These are phyloP conservation scores for Apodemia duryi DNA, from an alignment of 2,888 invertebrate species.

Conservation along the genomic window DNA sequence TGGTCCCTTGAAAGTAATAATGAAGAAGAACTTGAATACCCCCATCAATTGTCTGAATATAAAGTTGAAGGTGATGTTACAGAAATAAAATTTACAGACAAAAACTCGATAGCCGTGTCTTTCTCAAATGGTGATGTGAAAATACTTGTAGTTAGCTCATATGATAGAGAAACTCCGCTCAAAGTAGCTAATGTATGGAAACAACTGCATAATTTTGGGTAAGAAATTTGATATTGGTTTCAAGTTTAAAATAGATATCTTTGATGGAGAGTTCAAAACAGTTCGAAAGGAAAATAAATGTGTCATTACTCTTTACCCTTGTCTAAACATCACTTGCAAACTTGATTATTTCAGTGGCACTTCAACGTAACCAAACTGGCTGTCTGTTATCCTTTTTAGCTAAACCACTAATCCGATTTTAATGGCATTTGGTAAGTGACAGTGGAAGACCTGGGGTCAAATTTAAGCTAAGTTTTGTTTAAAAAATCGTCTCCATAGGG, in stretches of 20 bases:
- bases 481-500: no score
- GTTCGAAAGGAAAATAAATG: no score
- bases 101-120: conserved; percentile 82
- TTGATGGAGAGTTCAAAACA: no score
- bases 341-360: no score
- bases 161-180: conserved; percentile 78
- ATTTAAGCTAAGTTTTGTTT: no score
- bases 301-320: no score
- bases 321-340: no score
- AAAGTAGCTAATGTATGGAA: conserved; percentile 82
- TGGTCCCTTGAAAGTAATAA: conserved; percentile 83
- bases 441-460: no score
- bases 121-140: conserved; percentile 84
- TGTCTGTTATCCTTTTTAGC: no score
- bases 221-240: conserved; percentile 30
- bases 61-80: conserved; percentile 87
- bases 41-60: conserved; percentile 79
- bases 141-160: conserved; percentile 80
- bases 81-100: conserved; percentile 86
- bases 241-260: no score
- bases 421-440: background rate
- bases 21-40: conserved; percentile 82
- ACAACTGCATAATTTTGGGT: conserved; percentile 83
- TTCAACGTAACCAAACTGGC: no score
- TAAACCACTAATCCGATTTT: background rate